Conservation (phyloP, 2,113 vertebrate genomes). For the Misgurnus anguillicaudatus region DNA sequence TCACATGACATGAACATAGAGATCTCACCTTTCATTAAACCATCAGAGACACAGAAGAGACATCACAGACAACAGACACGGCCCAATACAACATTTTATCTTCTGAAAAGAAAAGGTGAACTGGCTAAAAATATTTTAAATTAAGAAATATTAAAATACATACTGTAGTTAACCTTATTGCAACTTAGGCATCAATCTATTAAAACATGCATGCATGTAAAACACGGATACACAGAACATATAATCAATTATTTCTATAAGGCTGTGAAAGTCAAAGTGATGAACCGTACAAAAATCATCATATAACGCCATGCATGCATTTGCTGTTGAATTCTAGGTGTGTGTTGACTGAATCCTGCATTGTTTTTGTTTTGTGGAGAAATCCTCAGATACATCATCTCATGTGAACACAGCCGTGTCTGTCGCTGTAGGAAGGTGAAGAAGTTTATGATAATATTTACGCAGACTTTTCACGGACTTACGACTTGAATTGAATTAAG, state of each 20-base stretch:
- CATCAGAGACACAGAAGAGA: neutral
- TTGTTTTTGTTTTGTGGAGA: neutral
- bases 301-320: no score
- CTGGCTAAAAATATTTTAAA: no score
- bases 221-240: no score
- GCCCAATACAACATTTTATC: neutral
- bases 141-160: no score
- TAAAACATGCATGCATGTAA: no score
- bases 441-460: slow-evolving; percentile 75
- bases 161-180: no score
- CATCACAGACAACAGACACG: slow-evolving; percentile 1
- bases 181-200: no score
- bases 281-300: no score
- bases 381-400: neutral
- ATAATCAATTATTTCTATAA: no score
- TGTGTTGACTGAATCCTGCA: neutral
- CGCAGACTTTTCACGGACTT: slow-evolving; percentile 66
- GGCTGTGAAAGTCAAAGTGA: no score
- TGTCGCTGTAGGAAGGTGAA: slow-evolving; percentile 65
- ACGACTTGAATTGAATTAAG: slow-evolving; percentile 75
- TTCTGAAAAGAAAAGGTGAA: neutral
- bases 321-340: no score
- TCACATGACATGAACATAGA: neutral
- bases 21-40: slow-evolving; percentile 55
- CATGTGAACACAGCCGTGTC: slow-evolving; percentile 47